Evolutionary conservation across 2,888 invertebrate species (phyloP).

Genomic region (Tipula confusa): DNA sequence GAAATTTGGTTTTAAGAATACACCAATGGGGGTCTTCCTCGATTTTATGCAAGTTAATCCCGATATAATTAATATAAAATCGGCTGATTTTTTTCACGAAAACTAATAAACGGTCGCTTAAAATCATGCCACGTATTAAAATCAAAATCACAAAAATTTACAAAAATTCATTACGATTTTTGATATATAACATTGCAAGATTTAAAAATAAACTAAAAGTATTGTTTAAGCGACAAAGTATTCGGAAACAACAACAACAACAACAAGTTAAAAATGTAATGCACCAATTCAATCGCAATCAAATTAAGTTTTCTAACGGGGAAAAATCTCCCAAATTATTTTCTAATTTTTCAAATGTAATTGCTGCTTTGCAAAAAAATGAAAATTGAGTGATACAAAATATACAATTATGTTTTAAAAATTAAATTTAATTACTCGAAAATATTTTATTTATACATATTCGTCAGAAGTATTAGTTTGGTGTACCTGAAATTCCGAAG

Average conservation of each 20-base stretch:
- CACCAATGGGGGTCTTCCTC: constrained; percentile 75
- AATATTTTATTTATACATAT: no score
- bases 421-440: no score
- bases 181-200: neutral
- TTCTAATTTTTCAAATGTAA: neutral
- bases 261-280: neutral
- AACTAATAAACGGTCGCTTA: neutral
- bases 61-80: constrained; percentile 21
- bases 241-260: neutral
- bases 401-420: neutral
- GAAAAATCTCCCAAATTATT: neutral
- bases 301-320: neutral
- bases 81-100: neutral
- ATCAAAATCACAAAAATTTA: neutral
- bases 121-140: neutral
- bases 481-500: no score
- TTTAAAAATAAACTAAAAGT: neutral
- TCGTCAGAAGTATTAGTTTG: no score
- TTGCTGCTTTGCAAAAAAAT: neutral
- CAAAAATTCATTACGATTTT: neutral
- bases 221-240: neutral
- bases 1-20: constrained; percentile 62
- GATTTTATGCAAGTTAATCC: constrained; percentile 53
- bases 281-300: neutral
- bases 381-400: neutral